Evolutionary conservation across 2,113 vertebrate genomes (phyloP), one percentile per base, ranked within the genome.

Genomic region (Acrocephalus kingi): DNA sequence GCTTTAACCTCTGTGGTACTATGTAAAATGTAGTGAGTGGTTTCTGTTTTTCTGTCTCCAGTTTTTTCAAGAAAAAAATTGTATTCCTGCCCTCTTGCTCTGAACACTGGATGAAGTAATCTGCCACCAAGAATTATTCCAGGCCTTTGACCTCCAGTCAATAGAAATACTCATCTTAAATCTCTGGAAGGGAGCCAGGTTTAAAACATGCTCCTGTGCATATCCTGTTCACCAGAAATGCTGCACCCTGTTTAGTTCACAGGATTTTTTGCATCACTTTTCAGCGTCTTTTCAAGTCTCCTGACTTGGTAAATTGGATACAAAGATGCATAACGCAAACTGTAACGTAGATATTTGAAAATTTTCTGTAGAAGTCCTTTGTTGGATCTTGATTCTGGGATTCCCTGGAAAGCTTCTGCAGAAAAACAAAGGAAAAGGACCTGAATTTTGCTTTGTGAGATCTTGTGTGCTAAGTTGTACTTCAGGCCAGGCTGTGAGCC

Each of bases 91-190:
- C 17, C 3, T 88, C 9, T 90, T 66, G 1, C 3, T 73, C 49
- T 78, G 33, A 76, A 58, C 46, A 77, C 21, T 88, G 52, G 27
- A 59, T 92, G 88, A 93, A 59, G 43, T 77, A 33, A 59, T 83
- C 39, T 80, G 55, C 83, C 15, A 48, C 55, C 33, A 63, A 59
- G 61, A 41, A 52, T 74, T 90, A 74, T n/a, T 90, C 39, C 30
- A 94, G 72, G 77, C 52, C 86, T 90, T 95, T 96, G 89, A 93
- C 61, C 72, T 92, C 48, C 27, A 77, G 30, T 89, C 56, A 90
- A 15, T 31, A 87, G 55, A 94, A 94, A 45, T 92, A 27, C 28
- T 87, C 35, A 21, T 51, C 39, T 91, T 75, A 84, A 84, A 22
- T 81, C 41, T 87, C 66, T 82, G 77, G 77, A 84, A 28, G 15